phyloP scores from a whole-genome alignment of 2,797 vertebrate genomes.

The Diglossa cyanea region DNA sequence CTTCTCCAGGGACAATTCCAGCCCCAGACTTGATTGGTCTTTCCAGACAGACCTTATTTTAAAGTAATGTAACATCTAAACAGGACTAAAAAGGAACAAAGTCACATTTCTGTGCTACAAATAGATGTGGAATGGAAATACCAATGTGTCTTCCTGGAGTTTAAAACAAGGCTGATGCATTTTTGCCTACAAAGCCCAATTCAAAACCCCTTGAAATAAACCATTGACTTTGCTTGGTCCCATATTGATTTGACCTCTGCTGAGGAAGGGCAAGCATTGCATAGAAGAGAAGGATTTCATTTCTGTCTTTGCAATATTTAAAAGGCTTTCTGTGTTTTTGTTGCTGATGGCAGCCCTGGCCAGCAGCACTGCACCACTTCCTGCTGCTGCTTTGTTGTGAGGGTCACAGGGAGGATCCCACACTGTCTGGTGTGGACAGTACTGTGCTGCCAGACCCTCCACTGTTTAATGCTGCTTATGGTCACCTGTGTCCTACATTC shows the following conservation, averaged over 20 bases:
- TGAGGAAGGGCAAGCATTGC: constrained; percentile 11
- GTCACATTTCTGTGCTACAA: not conserved
- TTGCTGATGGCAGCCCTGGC: not conserved
- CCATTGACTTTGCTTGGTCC: not conserved
- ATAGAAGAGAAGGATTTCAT: not conserved
- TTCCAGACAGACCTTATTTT: not conserved
- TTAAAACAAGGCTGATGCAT: not conserved
- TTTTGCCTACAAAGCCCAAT: constrained; percentile 43
- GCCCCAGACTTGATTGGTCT: not conserved
- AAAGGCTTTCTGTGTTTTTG: constrained; percentile 34
- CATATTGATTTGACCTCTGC: constrained; percentile 34
- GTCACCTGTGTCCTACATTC: not conserved
- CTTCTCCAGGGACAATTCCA: not conserved
- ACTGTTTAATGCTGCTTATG: not conserved
- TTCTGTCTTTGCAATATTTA: constrained; percentile 29
- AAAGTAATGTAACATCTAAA: not conserved
- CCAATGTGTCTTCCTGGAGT: not conserved
- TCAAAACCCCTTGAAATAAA: constrained; percentile 35
- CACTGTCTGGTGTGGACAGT: not conserved
- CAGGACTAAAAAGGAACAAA: not conserved
- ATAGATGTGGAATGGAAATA: not conserved
- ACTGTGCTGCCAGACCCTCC: not conserved
- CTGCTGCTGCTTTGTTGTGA: not conserved
- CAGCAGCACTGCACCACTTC: not conserved
- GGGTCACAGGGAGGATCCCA: not conserved